Evolutionary conservation across 2,113 vertebrate species (phyloP).

Genomic region (human): DNA sequence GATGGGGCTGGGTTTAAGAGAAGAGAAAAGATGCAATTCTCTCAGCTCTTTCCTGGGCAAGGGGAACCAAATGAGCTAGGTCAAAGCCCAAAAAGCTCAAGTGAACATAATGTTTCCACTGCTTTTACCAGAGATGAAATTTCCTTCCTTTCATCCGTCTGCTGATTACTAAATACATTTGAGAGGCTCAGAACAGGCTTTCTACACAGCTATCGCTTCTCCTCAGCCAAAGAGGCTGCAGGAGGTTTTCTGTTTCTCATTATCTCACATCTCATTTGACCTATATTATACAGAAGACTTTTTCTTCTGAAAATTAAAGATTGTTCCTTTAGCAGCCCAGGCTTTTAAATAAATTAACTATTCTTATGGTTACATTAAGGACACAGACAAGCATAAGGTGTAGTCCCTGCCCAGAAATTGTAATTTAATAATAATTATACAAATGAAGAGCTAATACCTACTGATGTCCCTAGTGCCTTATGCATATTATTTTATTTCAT

Average conservation of each 20-base stretch:
- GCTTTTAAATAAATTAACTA: conserved; percentile 61
- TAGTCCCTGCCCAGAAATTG: conserved; percentile 39
- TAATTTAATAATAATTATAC: conserved; percentile 60
- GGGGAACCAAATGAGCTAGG: background rate
- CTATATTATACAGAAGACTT: background rate
- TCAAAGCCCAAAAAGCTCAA: conserved; percentile 40
- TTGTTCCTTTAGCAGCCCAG: conserved; percentile 28
- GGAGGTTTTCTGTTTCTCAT: conserved; percentile 15
- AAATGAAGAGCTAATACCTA: conserved; percentile 19
- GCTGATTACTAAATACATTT: background rate
- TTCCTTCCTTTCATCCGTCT: background rate
- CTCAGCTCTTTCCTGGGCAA: conserved; percentile 3
- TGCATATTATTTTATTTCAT: background rate
- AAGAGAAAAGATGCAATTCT: conserved; percentile 42
- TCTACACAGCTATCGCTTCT: background rate
- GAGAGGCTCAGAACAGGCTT: background rate
- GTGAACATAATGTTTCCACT: background rate
- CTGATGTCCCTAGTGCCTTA: background rate
- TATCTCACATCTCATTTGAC: conserved; percentile 41
- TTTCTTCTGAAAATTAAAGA: conserved; percentile 50
- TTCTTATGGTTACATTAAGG: conserved; percentile 32
- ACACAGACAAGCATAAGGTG: conserved; percentile 31
- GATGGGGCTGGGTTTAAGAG: background rate
- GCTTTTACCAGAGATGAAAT: conserved; percentile 19
- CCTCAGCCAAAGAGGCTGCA: background rate